Evolutionary conservation across 2,797 vertebrate species (phyloP).

Genomic region (Thamnophis elegans): DNA sequence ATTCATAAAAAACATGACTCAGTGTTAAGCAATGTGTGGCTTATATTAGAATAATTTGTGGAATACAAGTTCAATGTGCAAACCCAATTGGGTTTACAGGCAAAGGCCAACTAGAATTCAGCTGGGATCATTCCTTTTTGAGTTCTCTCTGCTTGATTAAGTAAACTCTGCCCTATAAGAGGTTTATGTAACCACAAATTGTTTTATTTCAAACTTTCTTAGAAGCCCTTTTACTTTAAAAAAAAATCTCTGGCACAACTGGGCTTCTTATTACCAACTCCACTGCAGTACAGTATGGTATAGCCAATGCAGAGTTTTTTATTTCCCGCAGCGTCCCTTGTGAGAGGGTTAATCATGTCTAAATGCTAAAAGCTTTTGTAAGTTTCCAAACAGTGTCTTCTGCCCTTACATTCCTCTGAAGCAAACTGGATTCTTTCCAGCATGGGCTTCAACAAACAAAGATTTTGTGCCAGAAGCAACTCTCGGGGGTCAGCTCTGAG

Average conservation of each 20-base stretch:
- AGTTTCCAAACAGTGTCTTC: constrained; percentile 4
- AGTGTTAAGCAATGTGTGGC: neutral
- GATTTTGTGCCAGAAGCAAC: constrained; percentile 22
- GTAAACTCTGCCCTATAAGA: neutral
- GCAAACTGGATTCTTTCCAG: constrained; percentile 27
- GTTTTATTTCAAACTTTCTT: neutral
- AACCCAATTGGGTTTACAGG: neutral
- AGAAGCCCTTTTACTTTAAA: neutral
- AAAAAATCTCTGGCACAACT: neutral
- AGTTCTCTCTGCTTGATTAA: neutral
- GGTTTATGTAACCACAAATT: neutral
- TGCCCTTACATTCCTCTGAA: constrained; percentile 5
- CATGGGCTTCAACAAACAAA: neutral
- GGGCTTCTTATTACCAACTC: neutral
- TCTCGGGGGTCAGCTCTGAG: neutral
- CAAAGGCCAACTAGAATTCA: neutral
- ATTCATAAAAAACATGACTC: neutral
- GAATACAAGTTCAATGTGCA: neutral
- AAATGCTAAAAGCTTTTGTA: neutral
- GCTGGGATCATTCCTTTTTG: neutral
- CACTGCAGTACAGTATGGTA: neutral
- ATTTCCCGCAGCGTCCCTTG: neutral
- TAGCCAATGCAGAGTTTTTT: neutral
- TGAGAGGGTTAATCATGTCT: neutral
- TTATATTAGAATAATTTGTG: neutral